Percentiles rank a stretch among this genome's conserved stretches.
These are phyloP conservation scores for Stenolophus ochropezus DNA, from an alignment of 2,888 invertebrate species.

Conservation along the genomic window DNA sequence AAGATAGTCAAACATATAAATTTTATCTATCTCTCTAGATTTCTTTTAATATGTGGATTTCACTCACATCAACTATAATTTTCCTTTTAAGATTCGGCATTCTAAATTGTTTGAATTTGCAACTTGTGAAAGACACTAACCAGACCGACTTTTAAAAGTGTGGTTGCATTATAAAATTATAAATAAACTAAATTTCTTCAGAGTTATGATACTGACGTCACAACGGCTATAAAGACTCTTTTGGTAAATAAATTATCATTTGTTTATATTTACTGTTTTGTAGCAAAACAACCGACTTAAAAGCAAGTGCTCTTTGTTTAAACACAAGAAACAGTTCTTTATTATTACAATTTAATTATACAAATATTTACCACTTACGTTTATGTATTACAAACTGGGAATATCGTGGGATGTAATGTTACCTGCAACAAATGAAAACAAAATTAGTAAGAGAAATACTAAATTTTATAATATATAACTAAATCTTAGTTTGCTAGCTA, in stretches of 20 bases:
- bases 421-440: slow-evolving; percentile 15
- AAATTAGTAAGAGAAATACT: too few relatives aligned
- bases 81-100: too few relatives aligned
- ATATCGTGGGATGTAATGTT: background rate
- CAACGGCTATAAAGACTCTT: background rate
- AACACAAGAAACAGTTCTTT: background rate
- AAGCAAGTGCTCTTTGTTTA: slow-evolving; percentile 24
- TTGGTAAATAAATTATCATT: slow-evolving; percentile 39
- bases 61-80: too few relatives aligned
- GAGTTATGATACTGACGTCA: slow-evolving; percentile 43
- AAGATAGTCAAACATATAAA: too few relatives aligned
- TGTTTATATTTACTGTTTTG: slow-evolving; percentile 41
- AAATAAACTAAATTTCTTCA: slow-evolving; percentile 16
- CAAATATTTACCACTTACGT: slow-evolving; percentile 3
- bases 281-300: slow-evolving; percentile 1
- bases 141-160: slow-evolving; percentile 35
- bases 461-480: too few relatives aligned
- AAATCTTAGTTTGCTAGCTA: too few relatives aligned
- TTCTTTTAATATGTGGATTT: too few relatives aligned
- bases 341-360: background rate
- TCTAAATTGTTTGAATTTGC: slow-evolving; percentile 46
- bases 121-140: slow-evolving; percentile 38
- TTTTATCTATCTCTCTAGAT: too few relatives aligned
- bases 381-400: background rate
- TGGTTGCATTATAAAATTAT: slow-evolving; percentile 40